A percentile compares a stretch with the other conserved stretches of the same genome.
phyloP scores from a whole-genome alignment of 2,888 invertebrate genomes.

The Erebia palarica region DNA sequence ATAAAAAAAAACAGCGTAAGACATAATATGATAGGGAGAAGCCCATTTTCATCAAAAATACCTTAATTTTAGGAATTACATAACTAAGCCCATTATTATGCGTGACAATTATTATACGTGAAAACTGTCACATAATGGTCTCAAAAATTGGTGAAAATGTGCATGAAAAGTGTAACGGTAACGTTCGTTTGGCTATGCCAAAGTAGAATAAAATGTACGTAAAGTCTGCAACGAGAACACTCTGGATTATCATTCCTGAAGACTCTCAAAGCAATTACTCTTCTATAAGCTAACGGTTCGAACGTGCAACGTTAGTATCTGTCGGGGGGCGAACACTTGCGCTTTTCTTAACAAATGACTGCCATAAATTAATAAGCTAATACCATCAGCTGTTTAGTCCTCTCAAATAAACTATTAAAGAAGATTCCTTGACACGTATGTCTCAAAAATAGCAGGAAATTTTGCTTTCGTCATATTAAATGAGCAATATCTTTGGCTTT shows the following conservation, averaged over 20 bases:
- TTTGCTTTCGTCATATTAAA: neutral
- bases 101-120: too few relatives aligned
- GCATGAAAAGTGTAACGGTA: too few relatives aligned
- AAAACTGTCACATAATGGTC: too few relatives aligned
- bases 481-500: neutral
- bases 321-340: slow-evolving; percentile 30
- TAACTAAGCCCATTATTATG: too few relatives aligned
- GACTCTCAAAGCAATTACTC: slow-evolving; percentile 23
- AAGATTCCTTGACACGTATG: neutral
- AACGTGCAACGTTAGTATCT: slow-evolving; percentile 26
- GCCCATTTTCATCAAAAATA: too few relatives aligned
- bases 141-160: too few relatives aligned
- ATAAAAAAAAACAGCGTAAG: too few relatives aligned
- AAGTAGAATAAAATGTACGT: neutral
- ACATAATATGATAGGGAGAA: too few relatives aligned
- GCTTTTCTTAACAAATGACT: slow-evolving; percentile 39
- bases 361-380: slow-evolving; percentile 42
- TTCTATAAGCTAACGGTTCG: slow-evolving; percentile 26
- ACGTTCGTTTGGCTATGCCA: neutral
- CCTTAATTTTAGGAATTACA: too few relatives aligned
- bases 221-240: neutral
- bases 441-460: slow-evolving; percentile 8
- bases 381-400: slow-evolving; percentile 38
- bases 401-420: slow-evolving; percentile 26
- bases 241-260: slow-evolving; percentile 18